These are phyloP conservation scores for Nomada fabriciana DNA, from an alignment of 2,888 invertebrate genomes.

Conservation along the genomic window DNA sequence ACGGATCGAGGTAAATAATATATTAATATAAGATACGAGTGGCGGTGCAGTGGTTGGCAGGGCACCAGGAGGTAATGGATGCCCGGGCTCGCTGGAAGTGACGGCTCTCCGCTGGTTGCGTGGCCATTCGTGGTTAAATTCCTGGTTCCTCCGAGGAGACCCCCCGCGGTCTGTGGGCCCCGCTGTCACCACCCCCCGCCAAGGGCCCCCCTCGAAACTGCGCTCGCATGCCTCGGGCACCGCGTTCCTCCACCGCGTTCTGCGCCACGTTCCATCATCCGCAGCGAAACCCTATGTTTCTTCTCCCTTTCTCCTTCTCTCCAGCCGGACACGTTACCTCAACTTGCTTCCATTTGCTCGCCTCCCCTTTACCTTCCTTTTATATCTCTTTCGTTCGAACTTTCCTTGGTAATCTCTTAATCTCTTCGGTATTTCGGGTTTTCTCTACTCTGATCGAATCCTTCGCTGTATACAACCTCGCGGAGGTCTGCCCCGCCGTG, in stretches of 20 bases:
- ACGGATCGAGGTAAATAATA: constrained; percentile 81
- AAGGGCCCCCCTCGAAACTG: constrained; percentile 82
- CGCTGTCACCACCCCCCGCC: constrained; percentile 84
- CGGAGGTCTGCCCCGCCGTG: too few species aligned
- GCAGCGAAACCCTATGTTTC: constrained; percentile 36
- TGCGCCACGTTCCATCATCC: constrained; percentile 69
- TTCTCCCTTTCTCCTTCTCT: constrained; percentile 26
- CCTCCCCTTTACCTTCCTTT: constrained; percentile 8
- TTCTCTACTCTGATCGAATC: constrained; percentile 6
- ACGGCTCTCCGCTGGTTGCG: constrained; percentile 84
- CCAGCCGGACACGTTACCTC: constrained; percentile 16
- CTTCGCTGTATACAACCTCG: not conserved
- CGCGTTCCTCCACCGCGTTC: constrained; percentile 63
- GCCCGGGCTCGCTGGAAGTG: constrained; percentile 83
- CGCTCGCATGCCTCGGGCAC: constrained; percentile 68
- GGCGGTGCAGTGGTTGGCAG: constrained; percentile 82
- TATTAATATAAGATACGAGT: constrained; percentile 83
- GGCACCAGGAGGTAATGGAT: constrained; percentile 84
- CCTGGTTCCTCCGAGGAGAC: constrained; percentile 86
- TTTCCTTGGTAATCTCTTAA: constrained; percentile 67
- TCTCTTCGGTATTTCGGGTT: constrained; percentile 51
- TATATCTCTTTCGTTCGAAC: constrained; percentile 56
- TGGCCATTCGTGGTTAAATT: constrained; percentile 84
- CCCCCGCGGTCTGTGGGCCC: constrained; percentile 85
- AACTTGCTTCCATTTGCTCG: constrained; percentile 47